Evolutionary conservation across 1,140 invertebrate species (phyloP).

Genomic region (Pseudachorutes palmiensis): DNA sequence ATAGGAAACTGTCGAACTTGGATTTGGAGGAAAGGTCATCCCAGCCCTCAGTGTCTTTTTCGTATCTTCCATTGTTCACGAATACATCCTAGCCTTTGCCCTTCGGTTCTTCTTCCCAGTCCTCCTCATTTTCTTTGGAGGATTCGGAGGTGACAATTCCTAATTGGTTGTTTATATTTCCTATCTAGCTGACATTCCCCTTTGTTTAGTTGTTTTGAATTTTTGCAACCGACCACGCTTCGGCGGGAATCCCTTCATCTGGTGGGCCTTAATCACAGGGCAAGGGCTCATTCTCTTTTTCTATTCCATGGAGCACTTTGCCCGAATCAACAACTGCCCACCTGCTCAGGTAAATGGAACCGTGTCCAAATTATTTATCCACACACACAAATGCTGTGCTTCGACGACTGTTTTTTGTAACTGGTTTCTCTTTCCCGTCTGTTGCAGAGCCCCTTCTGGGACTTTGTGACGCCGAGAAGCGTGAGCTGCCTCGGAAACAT

Average conservation of each 20-base stretch:
- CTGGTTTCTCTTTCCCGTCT: not conserved
- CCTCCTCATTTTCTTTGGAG: constrained; percentile 61
- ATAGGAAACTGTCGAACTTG: constrained; percentile 43
- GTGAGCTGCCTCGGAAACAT: not conserved
- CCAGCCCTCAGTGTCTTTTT: constrained; percentile 46
- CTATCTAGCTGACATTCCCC: not conserved
- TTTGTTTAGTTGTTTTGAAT: constrained; percentile 1
- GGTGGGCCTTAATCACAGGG: constrained; percentile 64
- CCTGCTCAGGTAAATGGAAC: constrained; percentile 36
- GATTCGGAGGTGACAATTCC: constrained; percentile 46
- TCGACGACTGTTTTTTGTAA: not conserved
- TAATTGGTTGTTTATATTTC: not conserved
- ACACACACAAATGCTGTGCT: not conserved
- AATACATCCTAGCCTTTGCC: constrained; percentile 67
- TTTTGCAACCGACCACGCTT: not conserved
- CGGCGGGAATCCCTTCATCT: constrained; percentile 67
- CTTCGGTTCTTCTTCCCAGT: constrained; percentile 81
- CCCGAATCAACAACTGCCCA: constrained; percentile 62
- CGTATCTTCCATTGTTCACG: constrained; percentile 65
- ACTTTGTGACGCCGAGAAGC: constrained; percentile 1
- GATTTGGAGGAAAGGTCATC: constrained; percentile 38
- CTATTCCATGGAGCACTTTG: constrained; percentile 78
- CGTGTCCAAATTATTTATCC: not conserved
- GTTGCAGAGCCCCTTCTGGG: constrained; percentile 10
- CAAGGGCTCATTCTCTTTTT: constrained; percentile 64